Evolutionary conservation across 2,797 vertebrate species (phyloP).

Genomic region (Podargus strigoides): DNA sequence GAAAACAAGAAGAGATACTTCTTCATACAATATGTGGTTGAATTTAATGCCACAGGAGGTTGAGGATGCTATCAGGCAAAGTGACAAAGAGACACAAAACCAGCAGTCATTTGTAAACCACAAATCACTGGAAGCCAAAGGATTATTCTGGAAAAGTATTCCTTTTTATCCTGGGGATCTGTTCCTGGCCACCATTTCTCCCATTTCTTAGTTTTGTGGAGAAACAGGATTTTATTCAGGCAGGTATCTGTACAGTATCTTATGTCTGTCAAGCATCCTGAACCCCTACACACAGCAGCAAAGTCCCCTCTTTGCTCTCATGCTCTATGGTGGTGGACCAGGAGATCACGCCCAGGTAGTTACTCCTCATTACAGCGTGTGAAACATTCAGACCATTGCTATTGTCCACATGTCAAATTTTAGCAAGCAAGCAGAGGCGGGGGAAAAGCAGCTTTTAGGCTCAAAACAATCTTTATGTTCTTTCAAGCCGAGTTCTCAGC

Average conservation of each 20-base stretch:
- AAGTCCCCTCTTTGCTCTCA: not conserved
- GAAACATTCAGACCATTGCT: not conserved
- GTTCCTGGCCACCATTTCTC: not conserved
- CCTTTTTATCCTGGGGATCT: not conserved
- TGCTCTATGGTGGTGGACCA: accelerated
- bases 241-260: not conserved
- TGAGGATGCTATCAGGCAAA: not conserved
- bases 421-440: not conserved
- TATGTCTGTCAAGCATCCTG: not conserved
- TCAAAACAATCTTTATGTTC: not conserved
- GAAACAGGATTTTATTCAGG: not conserved
- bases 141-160: not conserved
- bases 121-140: not conserved
- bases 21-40: not conserved
- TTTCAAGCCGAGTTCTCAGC: not conserved
- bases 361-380: not conserved
- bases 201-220: not conserved
- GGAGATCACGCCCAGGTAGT: not conserved
- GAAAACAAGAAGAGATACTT: not conserved
- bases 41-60: not conserved
- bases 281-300: not conserved
- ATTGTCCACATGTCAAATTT: not conserved
- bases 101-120: not conserved
- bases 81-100: not conserved
- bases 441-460: not conserved